These are phyloP conservation scores for Lutraria rhynchaena DNA, from an alignment of 1,140 invertebrate genomes.

Conservation along the genomic window DNA sequence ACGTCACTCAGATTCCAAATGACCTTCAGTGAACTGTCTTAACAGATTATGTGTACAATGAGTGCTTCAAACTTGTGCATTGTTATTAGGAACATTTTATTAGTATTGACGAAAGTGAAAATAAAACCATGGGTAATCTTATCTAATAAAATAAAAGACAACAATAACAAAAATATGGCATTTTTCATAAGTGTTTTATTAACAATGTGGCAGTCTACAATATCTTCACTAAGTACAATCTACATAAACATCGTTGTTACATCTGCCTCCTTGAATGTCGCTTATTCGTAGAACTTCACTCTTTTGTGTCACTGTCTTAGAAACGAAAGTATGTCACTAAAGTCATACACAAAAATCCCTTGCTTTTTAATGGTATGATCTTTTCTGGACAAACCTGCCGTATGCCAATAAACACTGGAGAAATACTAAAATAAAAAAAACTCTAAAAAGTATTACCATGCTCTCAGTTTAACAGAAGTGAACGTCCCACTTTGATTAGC, in stretches of 20 bases:
- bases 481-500: not conserved
- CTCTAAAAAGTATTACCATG: constrained; percentile 8
- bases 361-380: not conserved
- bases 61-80: too few species aligned
- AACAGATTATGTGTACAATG: too few species aligned
- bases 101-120: too few species aligned
- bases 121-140: too few species aligned
- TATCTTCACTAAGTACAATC: not conserved
- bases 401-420: constrained; percentile 46
- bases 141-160: too few species aligned
- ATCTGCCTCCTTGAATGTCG: not conserved
- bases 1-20: too few species aligned
- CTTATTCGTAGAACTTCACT: not conserved
- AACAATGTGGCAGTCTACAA: constrained; percentile 46
- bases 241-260: not conserved
- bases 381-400: constrained; percentile 4
- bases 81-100: too few species aligned
- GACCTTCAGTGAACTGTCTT: too few species aligned
- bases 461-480: not conserved
- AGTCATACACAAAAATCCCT: not conserved
- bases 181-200: constrained; percentile 54
- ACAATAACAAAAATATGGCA: too few species aligned
- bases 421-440: constrained; percentile 48
- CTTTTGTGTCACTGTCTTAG: not conserved
- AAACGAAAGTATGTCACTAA: not conserved